Conservation (phyloP, 2,113 vertebrate species). For the Pelmatolapia mariae region DNA sequence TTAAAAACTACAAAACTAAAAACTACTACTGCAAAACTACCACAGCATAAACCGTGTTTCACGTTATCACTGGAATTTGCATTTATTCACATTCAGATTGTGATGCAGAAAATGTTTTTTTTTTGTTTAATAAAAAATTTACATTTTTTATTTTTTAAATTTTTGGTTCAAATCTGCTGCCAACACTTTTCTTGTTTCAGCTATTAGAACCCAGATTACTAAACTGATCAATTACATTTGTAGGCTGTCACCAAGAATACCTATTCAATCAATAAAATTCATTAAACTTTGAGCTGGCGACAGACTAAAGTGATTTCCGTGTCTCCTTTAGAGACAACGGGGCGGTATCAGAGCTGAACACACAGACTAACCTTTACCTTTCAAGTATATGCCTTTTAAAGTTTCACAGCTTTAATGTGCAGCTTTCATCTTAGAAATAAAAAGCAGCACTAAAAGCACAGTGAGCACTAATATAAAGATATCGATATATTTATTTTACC, state of each 20-base stretch:
- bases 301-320: not conserved
- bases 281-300: not conserved
- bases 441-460: not conserved
- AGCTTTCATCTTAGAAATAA: not conserved
- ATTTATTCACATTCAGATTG: not conserved
- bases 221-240: not conserved
- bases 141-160: not conserved
- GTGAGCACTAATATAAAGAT: not conserved
- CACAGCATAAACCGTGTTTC: not conserved
- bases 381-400: not conserved
- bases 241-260: not conserved
- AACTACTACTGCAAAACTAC: not conserved
- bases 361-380: not conserved
- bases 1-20: not conserved
- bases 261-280: not conserved
- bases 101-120: not conserved
- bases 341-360: not conserved
- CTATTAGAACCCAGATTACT: not conserved
- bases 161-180: not conserved
- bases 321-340: not conserved
- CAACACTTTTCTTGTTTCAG: not conserved
- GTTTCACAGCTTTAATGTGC: not conserved
- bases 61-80: not conserved
- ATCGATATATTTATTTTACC: not conserved
- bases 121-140: rapidly evolving